Evolutionary conservation across 2,113 vertebrate species (phyloP).

Genomic region (Atherinomorus stipes): DNA sequence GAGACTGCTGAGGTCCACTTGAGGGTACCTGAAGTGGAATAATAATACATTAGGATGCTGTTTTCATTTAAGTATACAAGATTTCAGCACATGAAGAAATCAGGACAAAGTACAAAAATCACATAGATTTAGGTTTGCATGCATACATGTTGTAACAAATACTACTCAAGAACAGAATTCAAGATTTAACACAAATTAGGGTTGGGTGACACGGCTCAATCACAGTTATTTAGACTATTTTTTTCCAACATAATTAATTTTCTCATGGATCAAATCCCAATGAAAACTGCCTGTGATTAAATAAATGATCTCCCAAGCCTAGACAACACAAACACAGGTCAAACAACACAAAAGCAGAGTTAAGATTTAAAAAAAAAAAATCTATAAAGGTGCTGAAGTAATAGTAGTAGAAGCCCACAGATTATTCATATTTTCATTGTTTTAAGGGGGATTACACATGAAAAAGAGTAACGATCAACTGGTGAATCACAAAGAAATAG

Average conservation of each 20-base stretch:
- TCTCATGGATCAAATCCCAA: too few relatives aligned
- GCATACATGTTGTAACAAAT: slow-evolving; percentile 28
- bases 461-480: slow-evolving; percentile 45
- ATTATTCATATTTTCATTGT: slow-evolving; percentile 27
- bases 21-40: slow-evolving; percentile 85
- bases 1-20: slow-evolving; percentile 83
- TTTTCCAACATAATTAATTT: neutral
- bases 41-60: slow-evolving; percentile 22
- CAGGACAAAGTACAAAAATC: slow-evolving; percentile 42
- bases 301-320: slow-evolving; percentile 49
- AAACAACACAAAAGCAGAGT: slow-evolving; percentile 57
- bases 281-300: neutral
- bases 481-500: slow-evolving; percentile 52
- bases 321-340: slow-evolving; percentile 20
- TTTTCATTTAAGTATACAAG: slow-evolving; percentile 1
- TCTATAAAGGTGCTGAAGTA: slow-evolving; percentile 36
- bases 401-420: slow-evolving; percentile 45
- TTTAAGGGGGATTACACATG: slow-evolving; percentile 44
- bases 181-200: slow-evolving; percentile 25
- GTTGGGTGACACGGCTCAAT: slow-evolving; percentile 46
- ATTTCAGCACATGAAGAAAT: slow-evolving; percentile 18
- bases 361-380: slow-evolving; percentile 35
- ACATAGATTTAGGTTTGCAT: slow-evolving; percentile 42
- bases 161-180: slow-evolving; percentile 1
- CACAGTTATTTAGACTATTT: neutral